Evolutionary conservation across 2,797 vertebrate genomes (phyloP), one percentile per base, ranked within the genome.

Genomic region (Choloepus didactylus): DNA sequence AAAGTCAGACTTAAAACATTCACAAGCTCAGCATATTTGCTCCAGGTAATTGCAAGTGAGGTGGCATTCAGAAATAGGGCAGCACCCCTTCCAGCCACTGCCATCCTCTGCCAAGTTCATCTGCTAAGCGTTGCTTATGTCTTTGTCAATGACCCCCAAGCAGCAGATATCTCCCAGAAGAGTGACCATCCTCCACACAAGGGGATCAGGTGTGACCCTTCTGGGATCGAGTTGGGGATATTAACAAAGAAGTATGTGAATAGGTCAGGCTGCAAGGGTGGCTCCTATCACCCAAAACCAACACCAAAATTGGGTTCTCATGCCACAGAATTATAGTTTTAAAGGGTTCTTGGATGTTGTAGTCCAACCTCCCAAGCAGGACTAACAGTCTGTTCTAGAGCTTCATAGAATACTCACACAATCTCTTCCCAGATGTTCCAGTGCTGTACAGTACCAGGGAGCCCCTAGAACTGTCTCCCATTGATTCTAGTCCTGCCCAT

Each of bases 1-100:
- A 83, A 95, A 67, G 46, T 88, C 72, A 86, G 90, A 60, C 35
- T 18, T 51, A 16, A 89, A 60, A 64, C 41, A 77, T 93, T 80
- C 41, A 62, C 15, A 75, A 75, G 3, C 41, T 49, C 66, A 38
- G 15, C 59, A 29, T 87, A 35, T 79, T 79, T 84, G 62, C 18
- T 64, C 60, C 72, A 38, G 73, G 41, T 59, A 95, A 54, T 4
- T 19, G 54, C 14, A 44, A 0, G 8, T 29, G 38, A 80, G n/a
- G 25, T 59, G 27, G 27, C 69, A 41, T 79, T 88, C 6, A 35
- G 27, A 54, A 93, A 31, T 51, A 84, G 70, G 31, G 5, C 25
- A 51, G n/a, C 2, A 35, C n/a, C 41, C 11, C 41, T 73, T 73
- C 41, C 25, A 70, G 38, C 41, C 41, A 73, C 25, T 44, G 41